Conservation (phyloP, 2,888 invertebrate species). For the Petrolisthes cinctipes region DNA sequence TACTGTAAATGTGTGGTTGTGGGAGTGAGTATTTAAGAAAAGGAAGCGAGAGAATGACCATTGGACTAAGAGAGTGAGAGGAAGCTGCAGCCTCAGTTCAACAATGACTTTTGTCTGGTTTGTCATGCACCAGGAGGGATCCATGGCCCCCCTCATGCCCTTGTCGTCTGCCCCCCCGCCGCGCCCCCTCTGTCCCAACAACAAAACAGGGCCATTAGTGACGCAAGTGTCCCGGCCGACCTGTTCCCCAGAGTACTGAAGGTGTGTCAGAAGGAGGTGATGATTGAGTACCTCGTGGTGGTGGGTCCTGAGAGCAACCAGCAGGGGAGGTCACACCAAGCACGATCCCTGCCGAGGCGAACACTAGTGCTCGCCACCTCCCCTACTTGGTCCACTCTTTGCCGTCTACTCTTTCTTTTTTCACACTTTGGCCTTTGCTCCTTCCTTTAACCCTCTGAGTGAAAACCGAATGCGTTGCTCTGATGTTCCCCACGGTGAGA, state of each 20-base stretch:
- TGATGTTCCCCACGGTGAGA: neutral
- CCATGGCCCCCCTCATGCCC: neutral
- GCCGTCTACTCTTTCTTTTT: neutral
- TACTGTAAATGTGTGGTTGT: too few relatives aligned
- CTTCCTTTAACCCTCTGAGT: neutral
- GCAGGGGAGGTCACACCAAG: neutral
- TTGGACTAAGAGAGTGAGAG: constrained; percentile 7
- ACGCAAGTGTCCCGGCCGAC: constrained; percentile 24
- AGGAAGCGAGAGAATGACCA: constrained; percentile 4
- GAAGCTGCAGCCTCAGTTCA: constrained; percentile 7
- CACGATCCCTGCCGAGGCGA: constrained; percentile 4
- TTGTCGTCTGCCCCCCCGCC: neutral
- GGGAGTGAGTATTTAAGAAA: neutral
- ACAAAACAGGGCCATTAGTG: constrained; percentile 41
- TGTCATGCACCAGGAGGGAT: constrained; percentile 21
- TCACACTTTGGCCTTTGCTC: neutral
- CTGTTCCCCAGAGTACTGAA: constrained; percentile 5
- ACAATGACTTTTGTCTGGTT: constrained; percentile 31
- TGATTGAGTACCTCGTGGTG: constrained; percentile 5
- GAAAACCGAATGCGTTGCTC: neutral
- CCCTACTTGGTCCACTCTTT: neutral
- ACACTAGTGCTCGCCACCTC: constrained; percentile 4
- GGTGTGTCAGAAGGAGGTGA: constrained; percentile 1
- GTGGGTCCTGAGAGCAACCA: neutral
- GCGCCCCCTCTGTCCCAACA: constrained; percentile 16